Base-by-base conservation (phyloP, 2,797 vertebrate genomes). In the Sciurus vulgaris region DNA sequence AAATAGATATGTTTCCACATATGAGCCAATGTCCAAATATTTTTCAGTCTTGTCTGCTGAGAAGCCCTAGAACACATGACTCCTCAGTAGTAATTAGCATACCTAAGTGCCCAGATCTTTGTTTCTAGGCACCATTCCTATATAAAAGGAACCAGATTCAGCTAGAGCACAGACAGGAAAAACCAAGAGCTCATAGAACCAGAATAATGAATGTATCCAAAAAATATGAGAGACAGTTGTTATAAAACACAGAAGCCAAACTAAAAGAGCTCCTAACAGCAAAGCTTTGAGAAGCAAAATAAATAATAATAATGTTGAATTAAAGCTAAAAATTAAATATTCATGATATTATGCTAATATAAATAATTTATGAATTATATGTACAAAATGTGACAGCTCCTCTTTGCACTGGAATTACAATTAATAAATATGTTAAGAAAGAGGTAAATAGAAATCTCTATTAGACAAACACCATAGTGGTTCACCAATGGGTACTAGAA, bases 281-380 rank as follows among this genome's bases (percentile, higher is more conserved):
- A 91, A 88, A 89, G 13, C 5, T 92, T 89, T 93, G 41, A 95
- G 41, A 30, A 94, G 86, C 14, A 88, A 86, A 96, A 91, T 83
- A 87, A 74, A 67, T 89, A 85, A 79, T 86, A 47, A 30, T 10
- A 69, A 24, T 51, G 38, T 59, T 67, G 9, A 7, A 89, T 86
- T 79, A 93, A 65, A 91, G 86, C 10, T 4, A 20, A 83, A 47
- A 86, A 51, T 74, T 44, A 94, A 85, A 28, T 56, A 74, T 26
- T 74, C 47, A 44, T 22, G 18, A 86, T 8, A 38, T 59, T 2
- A 69, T 56, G 76, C 61, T 2, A 6, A 67, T 90, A 88, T 84
- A 90, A 95, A 74, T 72, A 67, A 22, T 72, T 92, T 2, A 86
- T 84, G 86, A 78, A 93, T 49, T 67, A 63, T 30, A 51, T 73